phyloP scores from a whole-genome alignment of 1,140 invertebrate species.

The Amyelois transitella region DNA sequence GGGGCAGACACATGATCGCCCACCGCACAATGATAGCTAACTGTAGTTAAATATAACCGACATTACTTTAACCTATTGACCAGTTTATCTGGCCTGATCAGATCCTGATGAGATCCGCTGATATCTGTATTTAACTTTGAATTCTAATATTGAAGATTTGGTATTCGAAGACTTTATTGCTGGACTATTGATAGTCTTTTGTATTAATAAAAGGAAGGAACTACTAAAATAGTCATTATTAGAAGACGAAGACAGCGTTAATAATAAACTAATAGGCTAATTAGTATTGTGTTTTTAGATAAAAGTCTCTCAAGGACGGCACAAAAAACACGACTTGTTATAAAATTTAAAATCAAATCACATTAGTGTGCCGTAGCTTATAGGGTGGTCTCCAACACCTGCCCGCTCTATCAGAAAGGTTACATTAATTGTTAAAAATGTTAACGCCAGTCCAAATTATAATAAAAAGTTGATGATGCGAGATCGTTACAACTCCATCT shows the following conservation, averaged over 20 bases:
- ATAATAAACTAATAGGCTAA: too few relatives aligned
- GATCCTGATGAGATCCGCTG: background rate
- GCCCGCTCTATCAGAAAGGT: background rate
- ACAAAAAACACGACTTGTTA: background rate
- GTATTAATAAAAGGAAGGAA: too few relatives aligned
- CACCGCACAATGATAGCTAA: slow-evolving; percentile 4
- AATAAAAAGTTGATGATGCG: background rate
- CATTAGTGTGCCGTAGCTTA: background rate
- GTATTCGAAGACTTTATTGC: too few relatives aligned
- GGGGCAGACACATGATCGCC: slow-evolving; percentile 19
- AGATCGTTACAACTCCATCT: background rate
- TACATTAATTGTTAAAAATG: slow-evolving; percentile 1
- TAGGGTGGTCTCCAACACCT: slow-evolving; percentile 1
- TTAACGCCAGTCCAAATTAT: background rate
- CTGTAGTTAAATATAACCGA: slow-evolving; percentile 1
- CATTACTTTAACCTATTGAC: slow-evolving; percentile 5
- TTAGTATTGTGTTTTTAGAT: background rate
- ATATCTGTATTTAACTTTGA: background rate
- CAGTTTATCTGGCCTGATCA: background rate
- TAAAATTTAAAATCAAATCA: background rate
- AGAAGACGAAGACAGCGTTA: too few relatives aligned
- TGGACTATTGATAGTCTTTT: too few relatives aligned
- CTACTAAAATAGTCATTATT: too few relatives aligned
- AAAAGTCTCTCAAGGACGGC: background rate
- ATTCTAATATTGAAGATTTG: too few relatives aligned